Evolutionary conservation across 2,888 invertebrate species (phyloP), one percentile per base, ranked within the genome.

Genomic region (Tuberolachnus salignus): DNA sequence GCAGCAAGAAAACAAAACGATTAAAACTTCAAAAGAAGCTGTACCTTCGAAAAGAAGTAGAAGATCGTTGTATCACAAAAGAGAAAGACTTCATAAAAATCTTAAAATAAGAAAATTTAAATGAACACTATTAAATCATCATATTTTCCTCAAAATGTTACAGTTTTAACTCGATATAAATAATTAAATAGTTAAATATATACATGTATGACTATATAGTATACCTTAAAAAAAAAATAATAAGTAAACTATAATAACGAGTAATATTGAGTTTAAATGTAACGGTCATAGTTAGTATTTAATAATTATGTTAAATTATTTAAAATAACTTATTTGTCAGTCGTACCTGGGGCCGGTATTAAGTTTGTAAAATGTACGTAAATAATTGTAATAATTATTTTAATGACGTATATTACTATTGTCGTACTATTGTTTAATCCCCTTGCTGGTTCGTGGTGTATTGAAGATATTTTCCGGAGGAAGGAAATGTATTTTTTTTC

Each of bases 231-330:
- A 1, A 21, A 23, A 21, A 46, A 64, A 21, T 21, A 64, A 13
- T 51, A 51, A n/a, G 6, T 67, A 67, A 51, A 8, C 8, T 16
- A 55, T 70, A 44, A 19, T 44, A 34, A 19, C 13, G 34, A 53
- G 13, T 61, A 42, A 46, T 46, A 1, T 66, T 57, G 6, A 66
- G 57, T 49, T 57, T 67, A 23, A 19, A 34, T n/a, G n/a, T 49
- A 57, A 57, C 57, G 55, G 75, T 75, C 66, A 75, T 75, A 75
- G 67, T 46, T 67, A 75, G 57, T 67, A 34, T 61, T 66, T 75
- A 75, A 66, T 26, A 19, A n/a, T 19, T 49, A 19, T 57, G 23
- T 67, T 57, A 75, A 66, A 55, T 66, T 57, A 57, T 55, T 64
- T n/a, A 0, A 23, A 55, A 55, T 53, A 26, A 67, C 19, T 46